phyloP scores from a whole-genome alignment of 2,888 invertebrate genomes.

The Scaptodrosophila latifasciaeformis region DNA sequence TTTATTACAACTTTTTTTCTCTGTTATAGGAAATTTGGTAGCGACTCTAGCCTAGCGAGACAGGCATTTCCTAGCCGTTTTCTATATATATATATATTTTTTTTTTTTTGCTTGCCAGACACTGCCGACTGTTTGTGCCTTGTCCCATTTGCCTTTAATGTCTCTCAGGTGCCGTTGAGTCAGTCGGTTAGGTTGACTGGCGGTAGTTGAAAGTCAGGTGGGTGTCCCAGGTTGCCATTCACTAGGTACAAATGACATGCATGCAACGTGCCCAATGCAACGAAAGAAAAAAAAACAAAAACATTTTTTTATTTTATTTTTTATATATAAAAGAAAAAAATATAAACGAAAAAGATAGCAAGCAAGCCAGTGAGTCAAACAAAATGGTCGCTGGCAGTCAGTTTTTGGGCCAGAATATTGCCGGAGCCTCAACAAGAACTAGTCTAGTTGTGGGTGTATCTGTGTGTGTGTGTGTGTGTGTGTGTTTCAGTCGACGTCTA shows the following conservation, averaged over 20 bases:
- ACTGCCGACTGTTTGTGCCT: neutral
- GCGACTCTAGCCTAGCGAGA: too few relatives aligned
- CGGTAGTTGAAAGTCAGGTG: neutral
- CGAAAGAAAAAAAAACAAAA: too few relatives aligned
- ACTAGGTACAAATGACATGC: constrained; percentile 60
- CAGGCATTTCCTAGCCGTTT: too few relatives aligned
- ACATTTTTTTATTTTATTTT: too few relatives aligned
- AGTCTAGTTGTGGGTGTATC: neutral
- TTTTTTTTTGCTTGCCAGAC: too few relatives aligned
- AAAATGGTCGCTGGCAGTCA: constrained; percentile 13
- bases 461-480: neutral
- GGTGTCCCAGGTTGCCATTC: neutral
- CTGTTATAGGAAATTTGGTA: too few relatives aligned
- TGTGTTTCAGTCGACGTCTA: constrained; percentile 61
- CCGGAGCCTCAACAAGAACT: too few relatives aligned
- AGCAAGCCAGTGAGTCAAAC: neutral
- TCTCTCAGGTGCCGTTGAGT: constrained; percentile 35
- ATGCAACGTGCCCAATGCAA: constrained; percentile 54
- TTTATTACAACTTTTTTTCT: too few relatives aligned
- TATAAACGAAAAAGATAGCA: neutral
- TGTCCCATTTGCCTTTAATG: constrained; percentile 5
- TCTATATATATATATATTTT: too few relatives aligned
- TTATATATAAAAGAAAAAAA: too few relatives aligned
- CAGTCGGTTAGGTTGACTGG: constrained; percentile 37
- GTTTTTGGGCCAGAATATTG: constrained; percentile 34